phyloP scores from a whole-genome alignment of 2,888 invertebrate genomes.

The Sphinx pinastri region DNA sequence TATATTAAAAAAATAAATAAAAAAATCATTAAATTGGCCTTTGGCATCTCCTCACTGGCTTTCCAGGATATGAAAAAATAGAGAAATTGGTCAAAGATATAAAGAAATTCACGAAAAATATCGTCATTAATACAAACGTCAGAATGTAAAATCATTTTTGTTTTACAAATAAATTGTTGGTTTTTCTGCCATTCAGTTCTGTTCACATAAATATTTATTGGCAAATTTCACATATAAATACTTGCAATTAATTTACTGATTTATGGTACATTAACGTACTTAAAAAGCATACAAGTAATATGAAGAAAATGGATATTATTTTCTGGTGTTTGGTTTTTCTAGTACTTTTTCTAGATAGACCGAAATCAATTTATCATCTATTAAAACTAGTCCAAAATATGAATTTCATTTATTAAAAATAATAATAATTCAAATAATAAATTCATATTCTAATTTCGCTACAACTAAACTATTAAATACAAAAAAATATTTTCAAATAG shows the following conservation, averaged over 20 bases:
- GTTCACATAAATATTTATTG: not conserved
- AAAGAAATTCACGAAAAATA: too few species aligned
- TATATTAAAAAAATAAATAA: not conserved
- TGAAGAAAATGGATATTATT: not conserved
- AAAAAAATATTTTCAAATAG: constrained; percentile 15
- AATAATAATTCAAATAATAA: constrained; percentile 1
- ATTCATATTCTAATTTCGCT: constrained; percentile 3
- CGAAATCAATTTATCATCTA: not conserved
- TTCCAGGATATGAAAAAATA: not conserved
- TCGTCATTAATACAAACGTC: too few species aligned
- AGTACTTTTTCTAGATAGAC: not conserved
- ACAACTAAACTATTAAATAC: constrained; percentile 5
- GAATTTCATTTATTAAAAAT: not conserved
- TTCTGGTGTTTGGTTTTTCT: not conserved
- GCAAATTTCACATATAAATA: not conserved
- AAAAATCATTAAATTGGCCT: not conserved
- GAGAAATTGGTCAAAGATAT: too few species aligned
- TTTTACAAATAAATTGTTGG: too few species aligned
- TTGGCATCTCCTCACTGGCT: not conserved
- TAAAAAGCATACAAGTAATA: not conserved
- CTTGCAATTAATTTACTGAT: too few species aligned
- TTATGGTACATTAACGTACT: not conserved
- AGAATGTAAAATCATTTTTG: too few species aligned
- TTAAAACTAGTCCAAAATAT: not conserved
- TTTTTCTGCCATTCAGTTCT: too few species aligned